These are phyloP conservation scores for Diarsia brunnea DNA, from an alignment of 2,888 invertebrate species.

Conservation along the genomic window DNA sequence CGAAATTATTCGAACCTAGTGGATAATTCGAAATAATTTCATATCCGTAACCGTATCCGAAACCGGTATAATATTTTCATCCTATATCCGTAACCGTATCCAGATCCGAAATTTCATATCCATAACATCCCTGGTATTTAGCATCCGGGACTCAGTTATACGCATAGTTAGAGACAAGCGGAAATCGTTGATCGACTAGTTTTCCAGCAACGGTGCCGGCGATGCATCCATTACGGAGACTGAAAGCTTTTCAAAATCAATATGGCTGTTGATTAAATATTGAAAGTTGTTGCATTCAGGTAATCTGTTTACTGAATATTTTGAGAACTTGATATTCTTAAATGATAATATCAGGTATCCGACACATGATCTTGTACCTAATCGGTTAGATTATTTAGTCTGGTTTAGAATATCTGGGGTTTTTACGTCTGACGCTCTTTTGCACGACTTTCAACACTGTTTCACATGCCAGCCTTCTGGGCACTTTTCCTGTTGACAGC, in stretches of 20 bases:
- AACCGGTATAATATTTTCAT: too few relatives aligned
- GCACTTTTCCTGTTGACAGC: too few relatives aligned
- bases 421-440: not conserved
- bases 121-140: constrained; percentile 25
- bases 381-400: not conserved
- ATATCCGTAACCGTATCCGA: too few relatives aligned
- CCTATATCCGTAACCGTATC: too few relatives aligned
- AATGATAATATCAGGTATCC: not conserved
- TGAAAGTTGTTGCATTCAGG: constrained; percentile 2
- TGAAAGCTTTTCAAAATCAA: constrained; percentile 30
- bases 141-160: constrained; percentile 27
- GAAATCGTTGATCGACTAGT: constrained; percentile 46
- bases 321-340: not conserved
- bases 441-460: too few relatives aligned
- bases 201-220: not conserved
- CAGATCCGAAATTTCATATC: too few relatives aligned
- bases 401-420: not conserved
- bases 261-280: constrained; percentile 8
- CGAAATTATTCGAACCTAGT: too few relatives aligned
- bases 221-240: constrained; percentile 4
- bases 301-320: not conserved
- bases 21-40: too few relatives aligned
- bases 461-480: too few relatives aligned
- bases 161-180: constrained; percentile 35
- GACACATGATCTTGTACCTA: not conserved